Conservation (phyloP, 2,888 invertebrate genomes). For the Mesorhabditis spiculigera region DNA sequence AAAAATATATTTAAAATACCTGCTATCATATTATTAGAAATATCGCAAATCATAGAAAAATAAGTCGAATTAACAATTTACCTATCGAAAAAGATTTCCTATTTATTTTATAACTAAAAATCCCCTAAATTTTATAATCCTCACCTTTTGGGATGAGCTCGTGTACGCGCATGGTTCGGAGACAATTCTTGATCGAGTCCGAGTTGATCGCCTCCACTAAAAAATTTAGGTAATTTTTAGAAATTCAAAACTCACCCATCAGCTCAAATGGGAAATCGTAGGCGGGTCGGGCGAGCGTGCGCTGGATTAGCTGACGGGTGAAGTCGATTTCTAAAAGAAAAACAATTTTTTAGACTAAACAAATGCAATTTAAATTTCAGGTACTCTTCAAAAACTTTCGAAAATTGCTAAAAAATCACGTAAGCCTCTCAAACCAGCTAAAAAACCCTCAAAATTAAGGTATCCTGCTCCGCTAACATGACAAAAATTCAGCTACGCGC, state of each 20-base stretch:
- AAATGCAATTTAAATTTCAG: constrained; percentile 5
- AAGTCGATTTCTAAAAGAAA: constrained; percentile 24
- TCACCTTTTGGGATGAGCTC: constrained; percentile 2
- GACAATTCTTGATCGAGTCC: constrained; percentile 49
- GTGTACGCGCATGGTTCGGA: constrained; percentile 38
- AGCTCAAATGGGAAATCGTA: constrained; percentile 17
- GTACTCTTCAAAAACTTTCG: too few species aligned
- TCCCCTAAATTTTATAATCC: too few species aligned
- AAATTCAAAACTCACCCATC: constrained; percentile 13
- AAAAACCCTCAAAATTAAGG: background rate
- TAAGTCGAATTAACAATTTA: too few species aligned
- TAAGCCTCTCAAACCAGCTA: background rate
- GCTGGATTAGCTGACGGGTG: constrained; percentile 24
- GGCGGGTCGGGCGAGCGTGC: constrained; percentile 14
- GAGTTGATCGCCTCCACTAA: constrained; percentile 49
- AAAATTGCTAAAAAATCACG: background rate
- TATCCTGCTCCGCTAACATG: background rate
- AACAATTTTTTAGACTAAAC: background rate
- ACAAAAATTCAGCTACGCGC: background rate
- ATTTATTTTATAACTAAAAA: too few species aligned
- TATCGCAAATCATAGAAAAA: too few species aligned
- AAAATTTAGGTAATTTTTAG: constrained; percentile 12
- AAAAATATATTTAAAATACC: too few species aligned
- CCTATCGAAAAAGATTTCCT: too few species aligned
- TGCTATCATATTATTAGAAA: too few species aligned